Percentiles rank a stretch among this genome's conserved stretches.
Conservation (phyloP, 2,797 vertebrate species). For the Aeoliscus strigatus region DNA sequence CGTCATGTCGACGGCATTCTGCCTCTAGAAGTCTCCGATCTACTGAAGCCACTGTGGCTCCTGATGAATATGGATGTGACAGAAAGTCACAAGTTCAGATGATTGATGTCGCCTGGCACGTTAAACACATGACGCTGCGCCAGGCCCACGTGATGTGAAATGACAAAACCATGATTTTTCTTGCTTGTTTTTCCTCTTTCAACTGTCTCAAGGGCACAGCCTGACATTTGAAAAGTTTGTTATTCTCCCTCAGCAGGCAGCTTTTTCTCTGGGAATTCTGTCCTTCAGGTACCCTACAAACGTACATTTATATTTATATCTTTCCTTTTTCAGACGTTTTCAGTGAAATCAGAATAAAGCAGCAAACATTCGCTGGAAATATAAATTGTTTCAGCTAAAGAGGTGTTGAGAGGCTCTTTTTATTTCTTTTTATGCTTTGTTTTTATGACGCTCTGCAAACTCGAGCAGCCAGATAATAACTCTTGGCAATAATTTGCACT, state of each 20-base stretch:
- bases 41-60: slow-evolving; percentile 26
- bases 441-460: not conserved
- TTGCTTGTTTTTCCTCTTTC: slow-evolving; percentile 9
- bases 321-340: slow-evolving; percentile 30
- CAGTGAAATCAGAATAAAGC: slow-evolving; percentile 27
- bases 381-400: not conserved
- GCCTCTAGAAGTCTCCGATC: slow-evolving; percentile 28
- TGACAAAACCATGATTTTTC: slow-evolving; percentile 56
- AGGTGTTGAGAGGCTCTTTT: not conserved
- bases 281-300: slow-evolving; percentile 52
- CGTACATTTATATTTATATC: not conserved
- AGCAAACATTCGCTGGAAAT: not conserved
- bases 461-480: not conserved
- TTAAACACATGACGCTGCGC: slow-evolving; percentile 59
- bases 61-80: slow-evolving; percentile 54
- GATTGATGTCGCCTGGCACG: slow-evolving; percentile 66
- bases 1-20: slow-evolving; percentile 41
- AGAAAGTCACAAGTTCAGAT: slow-evolving; percentile 48
- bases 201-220: slow-evolving; percentile 56
- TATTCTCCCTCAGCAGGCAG: slow-evolving; percentile 61
- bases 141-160: slow-evolving; percentile 57
- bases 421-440: slow-evolving; percentile 4
- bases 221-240: slow-evolving; percentile 66
- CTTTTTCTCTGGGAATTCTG: slow-evolving; percentile 46
- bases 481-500: slow-evolving; percentile 6